Evolutionary conservation across 1,140 invertebrate genomes (phyloP).

Genomic region (Drosophila ironensis): DNA sequence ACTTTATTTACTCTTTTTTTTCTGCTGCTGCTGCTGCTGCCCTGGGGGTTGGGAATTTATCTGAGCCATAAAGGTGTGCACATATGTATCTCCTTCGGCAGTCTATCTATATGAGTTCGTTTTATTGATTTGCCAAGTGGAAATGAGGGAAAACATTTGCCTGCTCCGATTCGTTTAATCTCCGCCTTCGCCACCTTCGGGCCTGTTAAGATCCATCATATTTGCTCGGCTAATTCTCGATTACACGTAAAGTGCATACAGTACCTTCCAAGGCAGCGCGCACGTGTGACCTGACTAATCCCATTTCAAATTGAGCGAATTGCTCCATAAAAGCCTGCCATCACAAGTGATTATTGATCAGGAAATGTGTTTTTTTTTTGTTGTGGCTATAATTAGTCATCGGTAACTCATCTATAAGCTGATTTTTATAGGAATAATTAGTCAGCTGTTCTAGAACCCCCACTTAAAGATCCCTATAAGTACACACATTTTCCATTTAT

Average conservation of each 20-base stretch:
- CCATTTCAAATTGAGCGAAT: background rate
- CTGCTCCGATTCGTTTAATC: constrained; percentile 34
- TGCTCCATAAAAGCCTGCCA: constrained; percentile 14
- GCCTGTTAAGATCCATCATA: constrained; percentile 30
- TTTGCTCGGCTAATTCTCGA: constrained; percentile 55
- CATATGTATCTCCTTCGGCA: constrained; percentile 26
- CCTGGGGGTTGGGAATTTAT: constrained; percentile 53
- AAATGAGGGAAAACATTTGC: constrained; percentile 42
- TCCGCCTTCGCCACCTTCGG: constrained; percentile 10
- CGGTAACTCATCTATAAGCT: too few species aligned
- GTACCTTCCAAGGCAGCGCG: constrained; percentile 22
- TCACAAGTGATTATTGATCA: background rate
- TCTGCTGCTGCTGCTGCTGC: too few species aligned
- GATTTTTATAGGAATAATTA: too few species aligned
- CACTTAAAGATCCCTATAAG: background rate
- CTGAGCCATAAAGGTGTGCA: constrained; percentile 57
- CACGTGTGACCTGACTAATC: constrained; percentile 19
- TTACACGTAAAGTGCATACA: constrained; percentile 41
- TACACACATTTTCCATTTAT: constrained; percentile 20
- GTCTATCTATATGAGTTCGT: constrained; percentile 29
- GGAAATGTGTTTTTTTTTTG: background rate
- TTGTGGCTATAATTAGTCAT: background rate
- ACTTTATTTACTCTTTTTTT: constrained; percentile 31
- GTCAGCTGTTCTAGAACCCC: too few species aligned
- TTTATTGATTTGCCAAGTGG: constrained; percentile 69